A percentile compares a stretch with the other conserved stretches of the same genome.
phyloP scores from a whole-genome alignment of 2,113 vertebrate genomes.

The Callorhinus ursinus region DNA sequence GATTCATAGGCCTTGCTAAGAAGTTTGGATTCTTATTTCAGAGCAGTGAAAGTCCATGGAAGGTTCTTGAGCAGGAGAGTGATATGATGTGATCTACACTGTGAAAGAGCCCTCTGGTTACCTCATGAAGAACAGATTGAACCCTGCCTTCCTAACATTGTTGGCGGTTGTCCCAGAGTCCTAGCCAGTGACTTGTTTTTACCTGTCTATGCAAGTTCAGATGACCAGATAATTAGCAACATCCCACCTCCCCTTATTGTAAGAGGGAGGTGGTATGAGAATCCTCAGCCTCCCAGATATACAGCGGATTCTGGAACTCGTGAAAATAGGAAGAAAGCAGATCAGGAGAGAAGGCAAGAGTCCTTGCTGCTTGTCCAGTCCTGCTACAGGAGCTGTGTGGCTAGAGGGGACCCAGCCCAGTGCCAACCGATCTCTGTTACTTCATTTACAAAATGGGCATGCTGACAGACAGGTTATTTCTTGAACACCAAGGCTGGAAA shows the following conservation, averaged over 20 bases:
- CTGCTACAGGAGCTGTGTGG: neutral
- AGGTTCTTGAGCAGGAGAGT: neutral
- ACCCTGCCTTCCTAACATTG: accelerated
- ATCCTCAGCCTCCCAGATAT: neutral
- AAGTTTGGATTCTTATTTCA: neutral
- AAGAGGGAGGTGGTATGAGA: neutral
- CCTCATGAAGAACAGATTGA: neutral
- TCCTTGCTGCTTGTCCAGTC: neutral
- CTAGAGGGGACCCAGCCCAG: neutral
- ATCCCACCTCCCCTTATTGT: neutral
- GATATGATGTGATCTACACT: neutral
- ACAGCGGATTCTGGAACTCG: neutral
- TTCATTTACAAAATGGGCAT: neutral
- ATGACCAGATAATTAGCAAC: neutral
- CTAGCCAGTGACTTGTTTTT: neutral
- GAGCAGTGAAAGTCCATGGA: neutral
- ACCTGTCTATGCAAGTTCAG: neutral
- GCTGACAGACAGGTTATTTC: neutral
- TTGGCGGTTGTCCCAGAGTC: neutral
- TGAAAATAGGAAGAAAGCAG: neutral
- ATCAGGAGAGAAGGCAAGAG: neutral
- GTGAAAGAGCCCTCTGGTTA: neutral
- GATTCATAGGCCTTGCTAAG: neutral
- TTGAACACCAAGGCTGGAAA: neutral
- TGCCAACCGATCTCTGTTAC: neutral